These are phyloP conservation scores for Nasonia vitripennis DNA, from an alignment of 1,140 invertebrate genomes.

Conservation along the genomic window DNA sequence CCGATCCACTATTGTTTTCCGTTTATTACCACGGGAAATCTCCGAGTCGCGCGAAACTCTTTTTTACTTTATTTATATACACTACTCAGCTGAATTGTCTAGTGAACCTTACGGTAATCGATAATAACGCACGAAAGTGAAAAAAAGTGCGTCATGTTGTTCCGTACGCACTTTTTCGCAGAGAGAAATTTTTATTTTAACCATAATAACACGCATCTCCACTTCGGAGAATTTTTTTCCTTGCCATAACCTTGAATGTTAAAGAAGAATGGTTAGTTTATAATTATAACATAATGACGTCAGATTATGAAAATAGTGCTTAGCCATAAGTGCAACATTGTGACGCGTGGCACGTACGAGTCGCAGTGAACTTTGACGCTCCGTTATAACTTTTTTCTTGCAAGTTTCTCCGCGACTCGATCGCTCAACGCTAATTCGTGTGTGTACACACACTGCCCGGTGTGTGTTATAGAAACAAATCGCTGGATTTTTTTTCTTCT, in stretches of 20 bases:
- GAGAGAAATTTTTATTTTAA: background rate
- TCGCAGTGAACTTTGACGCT: background rate
- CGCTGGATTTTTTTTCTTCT: background rate
- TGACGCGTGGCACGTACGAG: background rate
- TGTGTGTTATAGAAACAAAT: background rate
- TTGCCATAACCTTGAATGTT: background rate
- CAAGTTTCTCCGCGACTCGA: background rate
- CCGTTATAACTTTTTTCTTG: background rate
- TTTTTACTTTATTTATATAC: background rate
- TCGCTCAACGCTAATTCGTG: background rate
- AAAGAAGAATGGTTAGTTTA: background rate
- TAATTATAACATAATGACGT: constrained; percentile 26
- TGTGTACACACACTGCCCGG: too few species aligned
- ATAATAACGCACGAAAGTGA: background rate
- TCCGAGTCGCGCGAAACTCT: background rate
- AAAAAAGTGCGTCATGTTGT: background rate
- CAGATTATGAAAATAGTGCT: constrained; percentile 13
- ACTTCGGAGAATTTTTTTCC: background rate
- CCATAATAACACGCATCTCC: background rate
- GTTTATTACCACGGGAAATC: background rate
- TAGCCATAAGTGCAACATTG: background rate
- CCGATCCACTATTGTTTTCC: background rate
- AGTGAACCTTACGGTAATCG: too few species aligned
- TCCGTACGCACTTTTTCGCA: background rate
- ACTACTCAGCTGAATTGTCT: background rate